Conservation (phyloP, 30 jellyfish, hydroid and myxozoan genomes). For the Phacellophora camtschatica region DNA sequence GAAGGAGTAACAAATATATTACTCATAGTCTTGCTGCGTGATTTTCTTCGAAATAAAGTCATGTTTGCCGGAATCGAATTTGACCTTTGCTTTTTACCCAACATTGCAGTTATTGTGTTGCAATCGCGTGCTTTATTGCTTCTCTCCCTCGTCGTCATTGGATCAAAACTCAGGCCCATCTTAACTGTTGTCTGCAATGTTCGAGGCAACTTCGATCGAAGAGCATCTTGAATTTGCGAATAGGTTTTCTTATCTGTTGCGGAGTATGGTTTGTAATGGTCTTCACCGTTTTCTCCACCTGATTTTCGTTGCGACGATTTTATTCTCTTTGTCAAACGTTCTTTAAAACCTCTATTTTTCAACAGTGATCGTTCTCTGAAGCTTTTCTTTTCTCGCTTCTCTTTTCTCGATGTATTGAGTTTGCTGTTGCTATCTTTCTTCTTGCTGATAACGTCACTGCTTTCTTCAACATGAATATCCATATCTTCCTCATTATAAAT, state of each 20-base stretch:
- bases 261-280: neutral
- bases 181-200: conserved; percentile 64
- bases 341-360: neutral
- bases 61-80: conserved; percentile 14
- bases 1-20: conserved; percentile 8
- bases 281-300: neutral
- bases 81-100: conserved; percentile 26
- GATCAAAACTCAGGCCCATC: conserved; percentile 77
- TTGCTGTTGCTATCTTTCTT: neutral
- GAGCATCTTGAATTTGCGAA: conserved; percentile 47
- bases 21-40: neutral
- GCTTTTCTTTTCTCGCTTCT: neutral
- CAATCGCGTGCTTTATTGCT: conserved; percentile 31
- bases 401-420: neutral
- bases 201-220: conserved; percentile 60
- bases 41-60: neutral
- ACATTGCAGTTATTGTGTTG: neutral
- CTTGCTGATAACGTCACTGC: neutral
- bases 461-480: neutral
- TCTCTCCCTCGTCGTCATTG: conserved; percentile 49
- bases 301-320: neutral
- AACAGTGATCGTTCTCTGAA: neutral
- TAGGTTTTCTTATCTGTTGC: conserved; percentile 52
- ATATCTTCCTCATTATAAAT: neutral
- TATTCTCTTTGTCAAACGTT: conserved; percentile 5